Evolutionary conservation across 1,140 invertebrate species (phyloP).

Genomic region (Sitodiplosis mosellana): DNA sequence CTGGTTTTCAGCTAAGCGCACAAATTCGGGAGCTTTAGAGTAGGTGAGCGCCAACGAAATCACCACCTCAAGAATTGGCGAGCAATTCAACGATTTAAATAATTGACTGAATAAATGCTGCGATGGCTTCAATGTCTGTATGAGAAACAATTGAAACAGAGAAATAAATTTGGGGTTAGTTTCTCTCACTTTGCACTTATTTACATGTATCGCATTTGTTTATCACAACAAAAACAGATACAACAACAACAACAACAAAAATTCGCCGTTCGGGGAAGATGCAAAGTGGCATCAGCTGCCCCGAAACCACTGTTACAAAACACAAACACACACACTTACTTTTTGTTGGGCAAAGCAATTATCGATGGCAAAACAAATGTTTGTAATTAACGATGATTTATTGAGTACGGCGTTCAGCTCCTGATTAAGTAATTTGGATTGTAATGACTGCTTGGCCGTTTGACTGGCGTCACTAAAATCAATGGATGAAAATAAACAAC

Average conservation of each 20-base stretch:
- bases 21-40: constrained; percentile 56
- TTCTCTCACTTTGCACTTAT: too few relatives aligned
- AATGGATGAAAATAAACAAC: constrained; percentile 63
- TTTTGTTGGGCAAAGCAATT: constrained; percentile 41
- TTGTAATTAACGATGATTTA: constrained; percentile 55
- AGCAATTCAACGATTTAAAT: constrained; percentile 65
- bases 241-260: constrained; percentile 6
- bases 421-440: constrained; percentile 55
- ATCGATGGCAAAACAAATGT: constrained; percentile 62
- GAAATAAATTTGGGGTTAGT: neutral
- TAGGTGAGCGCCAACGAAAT: constrained; percentile 67
- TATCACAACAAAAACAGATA: constrained; percentile 3
- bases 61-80: constrained; percentile 72
- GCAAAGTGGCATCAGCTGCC: neutral
- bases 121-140: constrained; percentile 54
- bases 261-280: neutral
- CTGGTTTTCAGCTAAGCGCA: constrained; percentile 50
- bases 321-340: constrained; percentile 20
- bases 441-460: constrained; percentile 31
- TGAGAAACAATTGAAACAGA: constrained; percentile 7
- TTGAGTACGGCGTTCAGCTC: constrained; percentile 50
- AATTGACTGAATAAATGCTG: constrained; percentile 62
- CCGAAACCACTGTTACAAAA: neutral
- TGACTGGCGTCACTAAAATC: constrained; percentile 37
- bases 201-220: too few relatives aligned